A percentile compares a stretch with the other conserved stretches of the same genome.
phyloP scores from a whole-genome alignment of 2,888 invertebrate species.

The Polydrusus tereticollis region DNA sequence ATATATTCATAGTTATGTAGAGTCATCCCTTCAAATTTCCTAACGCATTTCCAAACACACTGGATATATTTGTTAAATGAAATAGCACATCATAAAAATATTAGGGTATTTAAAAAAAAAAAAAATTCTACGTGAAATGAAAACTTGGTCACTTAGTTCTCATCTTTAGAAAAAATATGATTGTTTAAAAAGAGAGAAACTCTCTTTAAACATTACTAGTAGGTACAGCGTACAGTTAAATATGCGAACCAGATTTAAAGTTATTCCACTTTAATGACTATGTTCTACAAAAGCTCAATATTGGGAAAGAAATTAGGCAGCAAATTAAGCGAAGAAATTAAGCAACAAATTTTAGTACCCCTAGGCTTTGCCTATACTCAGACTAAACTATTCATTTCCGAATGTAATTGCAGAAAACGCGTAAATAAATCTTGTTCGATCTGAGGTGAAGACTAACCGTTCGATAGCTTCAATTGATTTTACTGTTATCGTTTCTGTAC shows the following conservation, averaged over 20 bases:
- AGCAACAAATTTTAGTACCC: neutral
- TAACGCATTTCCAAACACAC: too few species aligned
- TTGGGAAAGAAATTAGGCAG: neutral
- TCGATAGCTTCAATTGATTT: conserved; percentile 6
- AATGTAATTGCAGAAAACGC: conserved; percentile 22
- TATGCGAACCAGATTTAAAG: neutral
- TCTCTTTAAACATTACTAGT: too few species aligned
- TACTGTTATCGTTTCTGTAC: neutral
- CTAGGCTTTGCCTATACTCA: neutral
- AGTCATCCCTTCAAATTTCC: too few species aligned
- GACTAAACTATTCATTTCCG: conserved; percentile 18
- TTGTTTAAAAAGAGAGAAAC: too few species aligned
- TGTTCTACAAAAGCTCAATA: neutral
- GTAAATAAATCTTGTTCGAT: conserved; percentile 25
- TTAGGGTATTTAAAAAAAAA: too few species aligned
- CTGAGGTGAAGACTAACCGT: conserved; percentile 3
- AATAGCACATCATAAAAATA: too few species aligned
- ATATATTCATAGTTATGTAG: too few species aligned
- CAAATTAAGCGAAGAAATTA: conserved; percentile 6
- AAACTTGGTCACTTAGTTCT: too few species aligned
- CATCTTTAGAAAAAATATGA: too few species aligned
- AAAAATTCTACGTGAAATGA: too few species aligned
- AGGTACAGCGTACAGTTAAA: too few species aligned
- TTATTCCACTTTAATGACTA: neutral
- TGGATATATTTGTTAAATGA: too few species aligned